These are phyloP conservation scores for Lysiphlebus fabarum DNA, from an alignment of 1,140 invertebrate species.

Conservation along the genomic window DNA sequence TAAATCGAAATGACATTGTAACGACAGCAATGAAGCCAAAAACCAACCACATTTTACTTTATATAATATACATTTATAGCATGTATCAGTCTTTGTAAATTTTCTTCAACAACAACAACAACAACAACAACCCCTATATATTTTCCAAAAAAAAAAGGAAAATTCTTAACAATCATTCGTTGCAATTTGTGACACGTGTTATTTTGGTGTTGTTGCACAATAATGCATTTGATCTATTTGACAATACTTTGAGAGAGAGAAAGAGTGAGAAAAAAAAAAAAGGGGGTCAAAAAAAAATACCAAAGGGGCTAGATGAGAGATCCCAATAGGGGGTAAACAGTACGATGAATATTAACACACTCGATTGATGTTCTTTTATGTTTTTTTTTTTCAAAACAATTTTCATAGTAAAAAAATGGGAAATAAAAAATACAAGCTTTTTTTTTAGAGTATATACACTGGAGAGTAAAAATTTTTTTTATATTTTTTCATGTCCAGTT, in stretches of 20 bases:
- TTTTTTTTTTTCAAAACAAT: neutral
- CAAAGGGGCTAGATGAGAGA: neutral
- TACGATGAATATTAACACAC: conserved; percentile 4
- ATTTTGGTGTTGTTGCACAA: conserved; percentile 12
- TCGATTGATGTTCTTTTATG: conserved; percentile 4
- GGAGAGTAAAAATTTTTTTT: too few relatives aligned
- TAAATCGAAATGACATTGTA: too few relatives aligned
- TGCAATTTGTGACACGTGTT: conserved; percentile 7
- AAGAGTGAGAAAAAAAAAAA: neutral
- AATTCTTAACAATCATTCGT: conserved; percentile 6
- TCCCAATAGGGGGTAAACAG: neutral
- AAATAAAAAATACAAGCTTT: too few relatives aligned
- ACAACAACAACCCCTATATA: too few relatives aligned
- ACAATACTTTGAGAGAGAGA: neutral
- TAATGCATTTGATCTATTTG: neutral
- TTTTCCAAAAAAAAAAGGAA: neutral
- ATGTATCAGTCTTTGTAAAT: too few relatives aligned
- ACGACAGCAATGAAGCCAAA: neutral
- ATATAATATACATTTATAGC: too few relatives aligned
- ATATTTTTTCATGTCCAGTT: too few relatives aligned
- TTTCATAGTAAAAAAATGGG: too few relatives aligned
- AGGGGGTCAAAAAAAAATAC: too few relatives aligned
- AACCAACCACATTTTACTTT: conserved; percentile 11
- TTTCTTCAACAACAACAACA: too few relatives aligned
- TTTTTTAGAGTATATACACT: too few relatives aligned